A percentile compares a stretch with the other conserved stretches of the same genome.
Evolutionary conservation across 1,140 invertebrate genomes (phyloP).

Genomic region (Parapsyche elsis): DNA sequence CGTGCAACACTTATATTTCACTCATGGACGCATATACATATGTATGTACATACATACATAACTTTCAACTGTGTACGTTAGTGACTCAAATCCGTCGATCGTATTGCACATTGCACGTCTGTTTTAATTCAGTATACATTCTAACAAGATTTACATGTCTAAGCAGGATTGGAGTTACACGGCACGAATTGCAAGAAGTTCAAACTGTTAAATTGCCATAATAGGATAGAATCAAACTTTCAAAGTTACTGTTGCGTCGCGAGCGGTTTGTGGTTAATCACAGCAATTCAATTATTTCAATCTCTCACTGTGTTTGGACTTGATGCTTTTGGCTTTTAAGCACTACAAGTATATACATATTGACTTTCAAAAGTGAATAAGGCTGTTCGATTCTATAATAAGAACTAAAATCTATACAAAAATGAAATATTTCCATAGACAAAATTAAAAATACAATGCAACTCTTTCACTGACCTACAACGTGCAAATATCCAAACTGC

Average conservation of each 20-base stretch:
- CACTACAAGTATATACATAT: too few relatives aligned
- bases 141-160: neutral
- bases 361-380: too few relatives aligned
- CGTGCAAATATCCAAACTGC: slow-evolving; percentile 91
- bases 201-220: neutral
- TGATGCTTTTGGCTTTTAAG: too few relatives aligned
- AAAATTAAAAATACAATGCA: neutral
- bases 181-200: neutral
- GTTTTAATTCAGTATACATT: neutral
- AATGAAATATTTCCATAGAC: too few relatives aligned
- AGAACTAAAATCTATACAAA: too few relatives aligned
- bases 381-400: too few relatives aligned
- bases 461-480: slow-evolving; percentile 83
- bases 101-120: neutral
- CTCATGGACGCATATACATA: neutral
- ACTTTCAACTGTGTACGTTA: neutral
- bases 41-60: neutral
- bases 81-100: neutral
- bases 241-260: too few relatives aligned
- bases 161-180: neutral
- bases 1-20: slow-evolving; percentile 1
- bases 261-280: too few relatives aligned
- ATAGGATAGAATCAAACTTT: neutral
- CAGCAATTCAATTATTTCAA: too few relatives aligned
- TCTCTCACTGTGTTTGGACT: too few relatives aligned